phyloP scores from a whole-genome alignment of 2,113 vertebrate species.

The Gambusia affinis region DNA sequence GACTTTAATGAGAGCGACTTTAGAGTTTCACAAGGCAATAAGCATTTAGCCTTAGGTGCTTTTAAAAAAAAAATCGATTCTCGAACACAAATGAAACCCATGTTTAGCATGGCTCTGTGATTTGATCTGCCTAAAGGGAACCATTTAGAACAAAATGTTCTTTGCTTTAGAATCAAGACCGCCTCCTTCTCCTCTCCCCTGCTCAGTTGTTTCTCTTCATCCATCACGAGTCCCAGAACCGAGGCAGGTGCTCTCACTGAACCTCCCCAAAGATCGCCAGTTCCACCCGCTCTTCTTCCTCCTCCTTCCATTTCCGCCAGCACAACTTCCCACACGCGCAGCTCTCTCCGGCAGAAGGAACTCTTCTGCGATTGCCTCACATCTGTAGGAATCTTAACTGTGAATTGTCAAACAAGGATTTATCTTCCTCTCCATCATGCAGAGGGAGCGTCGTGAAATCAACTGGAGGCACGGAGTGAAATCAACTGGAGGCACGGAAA shows the following conservation, averaged over 20 bases:
- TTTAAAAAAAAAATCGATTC: background rate
- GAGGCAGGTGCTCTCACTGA: slow-evolving; percentile 65
- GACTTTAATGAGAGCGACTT: background rate
- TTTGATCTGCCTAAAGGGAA: slow-evolving; percentile 9
- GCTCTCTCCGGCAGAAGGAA: slow-evolving; percentile 28
- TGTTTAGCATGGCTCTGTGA: slow-evolving; percentile 9
- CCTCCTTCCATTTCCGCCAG: slow-evolving; percentile 17
- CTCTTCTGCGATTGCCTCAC: slow-evolving; percentile 60
- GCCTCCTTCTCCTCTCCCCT: slow-evolving; percentile 6
- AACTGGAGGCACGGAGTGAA: slow-evolving; percentile 28
- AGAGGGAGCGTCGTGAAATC: slow-evolving; percentile 35
- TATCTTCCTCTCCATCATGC: slow-evolving; percentile 17
- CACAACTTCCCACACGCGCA: slow-evolving; percentile 2
- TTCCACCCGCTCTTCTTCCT: background rate
- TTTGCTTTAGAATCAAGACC: slow-evolving; percentile 45
- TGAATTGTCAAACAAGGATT: slow-evolving; percentile 53
- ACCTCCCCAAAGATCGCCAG: slow-evolving; percentile 39
- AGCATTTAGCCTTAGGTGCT: background rate
- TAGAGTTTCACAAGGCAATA: background rate
- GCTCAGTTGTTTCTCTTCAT: slow-evolving; percentile 57
- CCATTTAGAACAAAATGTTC: slow-evolving; percentile 54
- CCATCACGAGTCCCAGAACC: slow-evolving; percentile 46
- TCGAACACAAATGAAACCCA: slow-evolving; percentile 19
- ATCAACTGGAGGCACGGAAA: slow-evolving; percentile 37
- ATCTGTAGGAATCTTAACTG: slow-evolving; percentile 66